phyloP scores from a whole-genome alignment of 64 coral and sea anemone species.

The Cladopsammia gracilis region DNA sequence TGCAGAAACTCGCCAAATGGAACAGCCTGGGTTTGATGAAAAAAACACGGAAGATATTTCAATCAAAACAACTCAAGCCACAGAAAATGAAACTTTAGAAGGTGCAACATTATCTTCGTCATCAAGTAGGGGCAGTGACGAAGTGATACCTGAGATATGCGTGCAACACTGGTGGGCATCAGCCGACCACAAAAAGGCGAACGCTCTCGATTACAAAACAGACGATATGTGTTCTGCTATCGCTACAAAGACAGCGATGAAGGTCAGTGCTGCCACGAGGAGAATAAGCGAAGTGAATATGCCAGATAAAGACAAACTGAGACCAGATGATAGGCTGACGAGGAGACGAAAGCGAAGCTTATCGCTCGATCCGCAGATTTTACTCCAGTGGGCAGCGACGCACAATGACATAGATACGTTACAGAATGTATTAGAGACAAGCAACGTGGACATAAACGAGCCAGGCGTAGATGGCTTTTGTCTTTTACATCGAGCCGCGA shows the following conservation, averaged over 20 bases:
- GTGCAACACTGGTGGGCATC: not conserved
- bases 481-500: constrained; percentile 84
- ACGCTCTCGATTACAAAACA: not conserved
- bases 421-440: constrained; percentile 60
- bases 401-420: constrained; percentile 82
- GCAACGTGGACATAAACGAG: constrained; percentile 65
- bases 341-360: constrained; percentile 68
- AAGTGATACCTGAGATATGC: not conserved
- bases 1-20: not conserved
- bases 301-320: not conserved
- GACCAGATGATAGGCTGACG: not conserved
- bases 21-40: not conserved
- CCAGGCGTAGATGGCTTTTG: constrained; percentile 80
- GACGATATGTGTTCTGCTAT: not conserved
- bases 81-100: constrained; percentile 13
- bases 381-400: constrained; percentile 81
- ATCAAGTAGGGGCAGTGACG: not conserved
- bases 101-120: not conserved
- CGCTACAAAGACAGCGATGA: not conserved
- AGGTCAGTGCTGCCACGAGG: not conserved
- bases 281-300: not conserved
- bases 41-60: not conserved
- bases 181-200: not conserved
- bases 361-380: constrained; percentile 78
- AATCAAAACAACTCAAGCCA: not conserved